A percentile compares a stretch with the other conserved stretches of the same genome.
These are phyloP conservation scores for Pristionchus mayeri DNA, from an alignment of 2,888 invertebrate genomes.

Conservation along the genomic window DNA sequence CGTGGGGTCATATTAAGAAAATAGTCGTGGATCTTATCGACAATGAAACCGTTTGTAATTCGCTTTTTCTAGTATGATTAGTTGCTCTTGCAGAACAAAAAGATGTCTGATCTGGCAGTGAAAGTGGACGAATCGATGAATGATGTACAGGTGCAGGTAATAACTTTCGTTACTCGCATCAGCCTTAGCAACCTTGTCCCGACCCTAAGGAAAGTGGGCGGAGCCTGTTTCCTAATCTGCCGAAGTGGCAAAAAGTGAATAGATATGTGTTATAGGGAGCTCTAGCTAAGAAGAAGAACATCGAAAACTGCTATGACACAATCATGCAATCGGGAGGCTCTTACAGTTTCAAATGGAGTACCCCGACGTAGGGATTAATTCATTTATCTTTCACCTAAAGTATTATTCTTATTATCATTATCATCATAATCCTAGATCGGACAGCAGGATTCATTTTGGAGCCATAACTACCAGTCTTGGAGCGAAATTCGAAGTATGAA, in stretches of 20 bases:
- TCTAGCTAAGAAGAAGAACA: slow-evolving; percentile 79
- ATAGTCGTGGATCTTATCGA: slow-evolving; percentile 99
- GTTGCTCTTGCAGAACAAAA: slow-evolving; percentile 87
- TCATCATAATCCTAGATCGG: slow-evolving; percentile 84
- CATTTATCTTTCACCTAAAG: background rate
- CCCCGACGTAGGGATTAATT: slow-evolving; percentile 80
- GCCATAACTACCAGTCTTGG: slow-evolving; percentile 95
- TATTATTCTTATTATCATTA: too few relatives aligned
- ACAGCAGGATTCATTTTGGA: slow-evolving; percentile 93
- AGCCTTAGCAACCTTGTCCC: too few relatives aligned
- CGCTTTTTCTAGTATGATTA: background rate
- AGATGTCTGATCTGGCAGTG: slow-evolving; percentile 93
- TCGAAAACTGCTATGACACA: slow-evolving; percentile 93
- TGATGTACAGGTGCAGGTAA: slow-evolving; percentile 91
- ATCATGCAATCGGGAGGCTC: slow-evolving; percentile 99
- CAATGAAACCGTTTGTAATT: slow-evolving; percentile 83
- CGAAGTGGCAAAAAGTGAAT: background rate
- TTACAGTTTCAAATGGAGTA: slow-evolving; percentile 96
- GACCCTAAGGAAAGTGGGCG: too few relatives aligned
- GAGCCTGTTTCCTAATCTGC: too few relatives aligned
- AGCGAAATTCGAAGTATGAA: slow-evolving; percentile 85
- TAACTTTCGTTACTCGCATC: too few relatives aligned
- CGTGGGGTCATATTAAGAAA: slow-evolving; percentile 94
- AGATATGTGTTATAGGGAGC: slow-evolving; percentile 82
- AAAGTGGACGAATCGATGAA: slow-evolving; percentile 92